Conservation (phyloP, 2,113 vertebrate genomes). For the Toxotes jaculatrix region DNA sequence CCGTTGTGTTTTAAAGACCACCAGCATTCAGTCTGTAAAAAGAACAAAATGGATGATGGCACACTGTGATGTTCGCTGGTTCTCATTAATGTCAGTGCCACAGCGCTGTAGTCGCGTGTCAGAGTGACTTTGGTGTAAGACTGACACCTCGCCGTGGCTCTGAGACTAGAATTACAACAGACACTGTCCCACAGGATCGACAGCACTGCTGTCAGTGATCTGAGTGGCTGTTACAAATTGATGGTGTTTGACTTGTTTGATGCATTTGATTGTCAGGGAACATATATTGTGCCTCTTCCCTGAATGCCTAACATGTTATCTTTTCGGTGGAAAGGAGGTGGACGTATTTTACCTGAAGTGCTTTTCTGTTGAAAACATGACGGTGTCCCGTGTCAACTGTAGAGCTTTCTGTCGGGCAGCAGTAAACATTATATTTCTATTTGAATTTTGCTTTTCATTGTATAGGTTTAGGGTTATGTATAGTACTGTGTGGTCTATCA, state of each 20-base stretch:
- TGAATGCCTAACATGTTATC: slow-evolving; percentile 10
- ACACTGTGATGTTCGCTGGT: slow-evolving; percentile 40
- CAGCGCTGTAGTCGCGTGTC: slow-evolving; percentile 43
- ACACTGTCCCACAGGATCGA: slow-evolving; percentile 38
- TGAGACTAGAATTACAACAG: slow-evolving; percentile 50
- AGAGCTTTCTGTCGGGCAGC: background rate
- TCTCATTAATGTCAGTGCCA: slow-evolving; percentile 46
- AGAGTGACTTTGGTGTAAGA: slow-evolving; percentile 51
- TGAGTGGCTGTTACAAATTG: slow-evolving; percentile 43
- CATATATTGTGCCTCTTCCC: slow-evolving; percentile 31
- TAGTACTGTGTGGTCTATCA: background rate
- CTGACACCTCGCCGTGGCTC: slow-evolving; percentile 46
- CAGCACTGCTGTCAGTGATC: slow-evolving; percentile 49
- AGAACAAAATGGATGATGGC: slow-evolving; percentile 51
- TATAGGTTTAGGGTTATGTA: too few species aligned
- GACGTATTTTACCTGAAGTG: slow-evolving; percentile 15
- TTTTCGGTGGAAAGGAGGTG: background rate
- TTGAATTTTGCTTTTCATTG: background rate
- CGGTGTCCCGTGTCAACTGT: background rate
- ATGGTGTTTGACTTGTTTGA: slow-evolving; percentile 68
- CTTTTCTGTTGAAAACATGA: slow-evolving; percentile 2
- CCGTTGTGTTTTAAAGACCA: background rate
- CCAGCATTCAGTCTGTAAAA: slow-evolving; percentile 12
- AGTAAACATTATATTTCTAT: background rate
- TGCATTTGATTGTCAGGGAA: slow-evolving; percentile 53